phyloP scores from a whole-genome alignment of 2,888 invertebrate genomes.

The Pseudanteris insignis region DNA sequence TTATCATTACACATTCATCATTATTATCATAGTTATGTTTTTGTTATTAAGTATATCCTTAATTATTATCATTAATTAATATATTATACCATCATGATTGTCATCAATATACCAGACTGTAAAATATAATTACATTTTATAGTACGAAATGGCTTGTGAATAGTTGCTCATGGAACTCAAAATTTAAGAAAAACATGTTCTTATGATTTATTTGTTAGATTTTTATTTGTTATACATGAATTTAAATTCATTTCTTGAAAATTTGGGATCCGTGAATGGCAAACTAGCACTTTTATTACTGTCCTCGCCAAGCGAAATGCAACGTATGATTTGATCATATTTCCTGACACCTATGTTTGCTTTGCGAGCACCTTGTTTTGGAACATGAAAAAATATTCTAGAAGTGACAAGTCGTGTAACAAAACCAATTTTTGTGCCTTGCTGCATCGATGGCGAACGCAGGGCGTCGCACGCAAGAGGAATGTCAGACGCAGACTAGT shows the following conservation, averaged over 20 bases:
- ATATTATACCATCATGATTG: conserved; percentile 48
- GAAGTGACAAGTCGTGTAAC: conserved; percentile 46
- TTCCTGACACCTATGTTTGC: conserved; percentile 33
- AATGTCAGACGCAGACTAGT: conserved; percentile 59
- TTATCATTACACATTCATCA: conserved; percentile 36
- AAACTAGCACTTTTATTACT: conserved; percentile 43
- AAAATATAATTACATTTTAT: conserved; percentile 56
- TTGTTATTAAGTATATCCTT: conserved; percentile 17
- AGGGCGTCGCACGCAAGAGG: conserved; percentile 59
- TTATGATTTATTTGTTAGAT: background rate
- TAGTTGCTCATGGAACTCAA: conserved; percentile 36
- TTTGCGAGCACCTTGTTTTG: conserved; percentile 37
- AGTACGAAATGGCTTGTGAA: conserved; percentile 45
- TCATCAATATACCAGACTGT: conserved; percentile 50
- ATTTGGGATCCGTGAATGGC: conserved; percentile 42
- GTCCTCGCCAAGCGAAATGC: conserved; percentile 34
- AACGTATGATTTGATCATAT: conserved; percentile 22
- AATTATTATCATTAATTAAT: conserved; percentile 24
- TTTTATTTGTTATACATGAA: too few species aligned
- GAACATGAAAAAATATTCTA: conserved; percentile 35
- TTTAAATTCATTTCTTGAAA: background rate
- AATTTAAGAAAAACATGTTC: conserved; percentile 1
- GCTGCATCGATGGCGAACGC: conserved; percentile 57
- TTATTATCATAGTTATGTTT: conserved; percentile 15
- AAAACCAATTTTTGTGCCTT: conserved; percentile 58